These are phyloP conservation scores for Trilocha varians DNA, from an alignment of 2,888 invertebrate species.

Conservation along the genomic window DNA sequence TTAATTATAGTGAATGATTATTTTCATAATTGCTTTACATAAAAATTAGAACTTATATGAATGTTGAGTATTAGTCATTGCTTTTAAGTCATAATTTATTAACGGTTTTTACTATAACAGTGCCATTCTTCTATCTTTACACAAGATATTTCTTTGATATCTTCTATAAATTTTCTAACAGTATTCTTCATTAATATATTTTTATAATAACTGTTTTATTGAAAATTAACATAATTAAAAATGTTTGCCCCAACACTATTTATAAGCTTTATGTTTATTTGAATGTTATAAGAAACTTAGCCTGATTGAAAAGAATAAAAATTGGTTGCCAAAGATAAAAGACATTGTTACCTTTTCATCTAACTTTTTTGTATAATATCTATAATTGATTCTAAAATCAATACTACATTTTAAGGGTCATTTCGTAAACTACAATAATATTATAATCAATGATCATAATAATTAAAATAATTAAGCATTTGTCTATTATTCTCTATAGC, in stretches of 20 bases:
- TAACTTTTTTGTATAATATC: too few relatives aligned
- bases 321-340: background rate
- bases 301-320: background rate
- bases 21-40: slow-evolving; percentile 5
- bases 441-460: background rate
- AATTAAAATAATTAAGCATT: slow-evolving; percentile 3
- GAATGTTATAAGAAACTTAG: too few relatives aligned
- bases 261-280: too few relatives aligned
- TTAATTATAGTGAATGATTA: background rate
- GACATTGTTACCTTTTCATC: background rate
- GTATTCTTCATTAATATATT: background rate
- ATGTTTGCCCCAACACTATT: too few relatives aligned
- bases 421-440: background rate
- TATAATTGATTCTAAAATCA: too few relatives aligned
- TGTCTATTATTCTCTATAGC: slow-evolving; percentile 15
- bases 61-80: background rate
- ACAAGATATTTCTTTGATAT: background rate
- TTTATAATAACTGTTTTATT: background rate
- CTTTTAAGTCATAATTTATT: background rate
- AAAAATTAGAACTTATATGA: slow-evolving; percentile 1
- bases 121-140: background rate
- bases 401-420: too few relatives aligned
- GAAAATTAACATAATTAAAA: background rate
- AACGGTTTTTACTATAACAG: slow-evolving; percentile 1
- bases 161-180: background rate